A percentile compares a stretch with the other conserved stretches of the same genome.
These are phyloP conservation scores for Sceliomorpha sp. DNA, from an alignment of 2,888 invertebrate species.

Conservation along the genomic window DNA sequence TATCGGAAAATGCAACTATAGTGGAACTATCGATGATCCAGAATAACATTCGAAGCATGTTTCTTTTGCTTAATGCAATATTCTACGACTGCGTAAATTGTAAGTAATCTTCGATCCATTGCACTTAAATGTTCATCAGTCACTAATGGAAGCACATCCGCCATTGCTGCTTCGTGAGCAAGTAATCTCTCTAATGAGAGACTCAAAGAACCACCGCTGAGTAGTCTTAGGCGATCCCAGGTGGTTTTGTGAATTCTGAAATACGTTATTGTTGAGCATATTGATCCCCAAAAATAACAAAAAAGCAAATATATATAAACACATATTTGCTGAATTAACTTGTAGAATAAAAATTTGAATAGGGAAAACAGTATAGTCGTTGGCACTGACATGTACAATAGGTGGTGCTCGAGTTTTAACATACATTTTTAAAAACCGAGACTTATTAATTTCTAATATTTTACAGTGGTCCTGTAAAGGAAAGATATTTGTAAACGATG, in stretches of 20 bases:
- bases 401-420: too few species aligned
- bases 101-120: constrained; percentile 87
- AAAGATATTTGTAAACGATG: too few species aligned
- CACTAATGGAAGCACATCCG: constrained; percentile 83
- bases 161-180: constrained; percentile 81
- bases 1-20: too few species aligned
- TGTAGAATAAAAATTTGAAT: neutral
- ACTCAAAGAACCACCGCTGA: constrained; percentile 88
- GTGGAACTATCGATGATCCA: constrained; percentile 49
- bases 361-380: neutral
- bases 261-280: neutral
- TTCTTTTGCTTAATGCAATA: constrained; percentile 84
- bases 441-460: too few species aligned
- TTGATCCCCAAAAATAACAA: too few species aligned
- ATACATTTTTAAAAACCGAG: constrained; percentile 4
- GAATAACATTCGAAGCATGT: constrained; percentile 71
- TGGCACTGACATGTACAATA: neutral
- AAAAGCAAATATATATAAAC: too few species aligned
- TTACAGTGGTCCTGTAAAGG: too few species aligned
- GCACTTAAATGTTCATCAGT: constrained; percentile 88
- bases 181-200: constrained; percentile 82
- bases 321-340: too few species aligned
- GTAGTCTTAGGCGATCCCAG: constrained; percentile 86
- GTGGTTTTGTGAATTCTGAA: constrained; percentile 84
- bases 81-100: constrained; percentile 89